A percentile compares a stretch with the other conserved stretches of the same genome.
Evolutionary conservation across 2,113 vertebrate genomes (phyloP).

Genomic region (Formicarius rufipectus): DNA sequence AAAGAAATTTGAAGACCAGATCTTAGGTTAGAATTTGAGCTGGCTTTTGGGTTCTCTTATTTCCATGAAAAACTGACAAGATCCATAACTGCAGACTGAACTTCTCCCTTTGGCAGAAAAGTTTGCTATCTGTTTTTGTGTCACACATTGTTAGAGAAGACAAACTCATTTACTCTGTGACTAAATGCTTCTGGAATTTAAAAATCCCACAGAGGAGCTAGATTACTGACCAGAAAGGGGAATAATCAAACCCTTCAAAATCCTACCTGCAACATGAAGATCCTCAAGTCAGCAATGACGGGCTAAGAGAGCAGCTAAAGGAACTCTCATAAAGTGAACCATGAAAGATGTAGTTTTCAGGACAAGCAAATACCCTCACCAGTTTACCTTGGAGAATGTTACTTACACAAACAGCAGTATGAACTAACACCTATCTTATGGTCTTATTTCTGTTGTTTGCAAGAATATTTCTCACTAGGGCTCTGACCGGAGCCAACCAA

Average conservation of each 20-base stretch:
- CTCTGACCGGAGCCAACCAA: not conserved
- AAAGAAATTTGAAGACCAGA: not conserved
- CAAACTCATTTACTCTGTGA: not conserved
- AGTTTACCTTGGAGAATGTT: not conserved
- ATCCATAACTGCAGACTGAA: fast-evolving
- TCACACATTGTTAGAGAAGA: not conserved
- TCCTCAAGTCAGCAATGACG: not conserved
- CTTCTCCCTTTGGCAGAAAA: not conserved
- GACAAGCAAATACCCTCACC: not conserved
- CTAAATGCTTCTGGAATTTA: not conserved
- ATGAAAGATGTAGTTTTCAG: not conserved
- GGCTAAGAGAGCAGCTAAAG: not conserved
- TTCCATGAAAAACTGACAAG: not conserved
- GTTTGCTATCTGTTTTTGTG: not conserved
- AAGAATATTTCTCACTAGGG: not conserved
- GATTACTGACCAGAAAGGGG: not conserved
- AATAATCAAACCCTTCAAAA: not conserved
- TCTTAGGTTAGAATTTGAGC: not conserved
- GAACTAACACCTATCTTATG: not conserved
- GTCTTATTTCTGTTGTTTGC: not conserved
- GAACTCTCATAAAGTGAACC: not conserved
- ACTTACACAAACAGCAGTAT: not conserved
- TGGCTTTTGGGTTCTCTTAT: not conserved
- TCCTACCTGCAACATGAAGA: not conserved
- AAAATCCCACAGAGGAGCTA: not conserved